These are phyloP conservation scores for Panthera leo DNA, from an alignment of 2,113 vertebrate species.

Conservation along the genomic window DNA sequence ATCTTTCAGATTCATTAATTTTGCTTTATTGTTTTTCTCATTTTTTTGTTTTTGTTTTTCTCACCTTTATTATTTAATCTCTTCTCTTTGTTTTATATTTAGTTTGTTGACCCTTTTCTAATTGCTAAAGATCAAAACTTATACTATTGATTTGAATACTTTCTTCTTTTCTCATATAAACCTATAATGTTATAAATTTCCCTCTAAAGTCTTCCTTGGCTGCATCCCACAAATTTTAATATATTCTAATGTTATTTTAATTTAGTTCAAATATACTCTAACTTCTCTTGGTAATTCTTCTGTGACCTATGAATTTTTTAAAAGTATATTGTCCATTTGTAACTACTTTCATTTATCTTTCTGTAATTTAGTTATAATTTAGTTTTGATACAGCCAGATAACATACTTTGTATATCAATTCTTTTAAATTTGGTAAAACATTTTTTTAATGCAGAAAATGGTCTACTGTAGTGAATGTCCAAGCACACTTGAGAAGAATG, in stretches of 20 bases:
- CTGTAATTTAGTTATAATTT: background rate
- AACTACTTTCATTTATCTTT: background rate
- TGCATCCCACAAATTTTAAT: background rate
- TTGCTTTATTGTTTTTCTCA: background rate
- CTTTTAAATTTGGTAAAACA: background rate
- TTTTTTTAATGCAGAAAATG: background rate
- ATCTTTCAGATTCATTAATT: background rate
- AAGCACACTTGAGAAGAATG: background rate
- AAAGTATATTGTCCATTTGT: background rate
- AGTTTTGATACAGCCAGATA: background rate
- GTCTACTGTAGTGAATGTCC: background rate
- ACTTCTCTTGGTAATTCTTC: background rate
- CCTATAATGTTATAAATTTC: background rate
- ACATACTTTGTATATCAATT: background rate
- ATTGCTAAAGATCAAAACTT: background rate
- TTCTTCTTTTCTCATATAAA: background rate
- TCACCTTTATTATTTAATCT: background rate
- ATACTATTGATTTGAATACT: background rate
- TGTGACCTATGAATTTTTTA: background rate
- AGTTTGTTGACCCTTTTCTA: background rate
- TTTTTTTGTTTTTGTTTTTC: background rate
- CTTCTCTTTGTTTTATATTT: background rate
- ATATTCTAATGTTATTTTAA: background rate
- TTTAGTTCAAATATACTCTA: background rate
- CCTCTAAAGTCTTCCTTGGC: background rate